Conservation (phyloP, 2,888 invertebrate species). For the Mimas tiliae region DNA sequence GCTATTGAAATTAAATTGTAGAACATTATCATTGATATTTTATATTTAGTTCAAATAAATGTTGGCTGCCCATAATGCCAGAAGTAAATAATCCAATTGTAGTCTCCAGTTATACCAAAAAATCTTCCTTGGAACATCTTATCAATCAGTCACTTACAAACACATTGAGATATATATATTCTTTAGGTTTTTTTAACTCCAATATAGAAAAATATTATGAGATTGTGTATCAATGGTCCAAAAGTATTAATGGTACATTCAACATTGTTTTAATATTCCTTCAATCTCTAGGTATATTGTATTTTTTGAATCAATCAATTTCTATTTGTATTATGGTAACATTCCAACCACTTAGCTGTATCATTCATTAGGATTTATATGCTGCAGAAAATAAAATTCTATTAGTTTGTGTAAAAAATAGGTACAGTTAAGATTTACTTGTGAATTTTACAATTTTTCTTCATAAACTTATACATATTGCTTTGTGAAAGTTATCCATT, state of each 20-base stretch:
- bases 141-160: too few species aligned
- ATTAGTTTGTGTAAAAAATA: background rate
- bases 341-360: background rate
- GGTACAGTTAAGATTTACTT: background rate
- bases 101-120: background rate
- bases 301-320: too few species aligned
- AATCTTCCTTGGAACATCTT: background rate
- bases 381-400: background rate
- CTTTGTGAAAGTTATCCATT: constrained; percentile 38
- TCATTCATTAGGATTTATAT: background rate
- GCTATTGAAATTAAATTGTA: too few species aligned
- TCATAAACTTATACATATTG: constrained; percentile 42
- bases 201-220: background rate
- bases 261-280: background rate
- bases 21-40: too few species aligned
- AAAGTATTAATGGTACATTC: background rate
- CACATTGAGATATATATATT: background rate
- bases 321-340: background rate
- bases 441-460: constrained; percentile 27
- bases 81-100: background rate
- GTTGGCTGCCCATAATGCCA: background rate
- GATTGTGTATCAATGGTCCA: background rate
- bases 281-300: too few species aligned
- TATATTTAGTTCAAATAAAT: background rate
- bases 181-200: background rate